phyloP scores from a whole-genome alignment of 2,888 invertebrate species.

The Caradrina clavipalpis region DNA sequence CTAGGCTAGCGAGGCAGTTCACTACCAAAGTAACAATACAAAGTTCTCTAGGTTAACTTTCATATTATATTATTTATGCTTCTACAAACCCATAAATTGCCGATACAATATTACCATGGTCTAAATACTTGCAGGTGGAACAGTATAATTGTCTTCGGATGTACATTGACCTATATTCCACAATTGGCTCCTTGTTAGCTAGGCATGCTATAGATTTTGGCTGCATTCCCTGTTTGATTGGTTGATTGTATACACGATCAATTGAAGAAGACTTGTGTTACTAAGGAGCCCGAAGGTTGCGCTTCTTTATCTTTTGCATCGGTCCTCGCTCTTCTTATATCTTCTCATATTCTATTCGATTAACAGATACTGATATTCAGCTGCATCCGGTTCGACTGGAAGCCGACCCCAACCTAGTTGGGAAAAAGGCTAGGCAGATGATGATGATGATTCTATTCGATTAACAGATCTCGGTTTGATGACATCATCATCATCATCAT shows the following conservation, averaged over 20 bases:
- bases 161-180: slow-evolving; percentile 38
- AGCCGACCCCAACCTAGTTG: too few relatives aligned
- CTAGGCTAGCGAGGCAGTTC: too few relatives aligned
- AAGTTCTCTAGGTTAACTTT: too few relatives aligned
- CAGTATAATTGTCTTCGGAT: slow-evolving; percentile 20
- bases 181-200: slow-evolving; percentile 24
- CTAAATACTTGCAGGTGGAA: slow-evolving; percentile 16
- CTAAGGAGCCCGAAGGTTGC: background rate
- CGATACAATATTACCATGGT: background rate
- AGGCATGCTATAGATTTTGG: slow-evolving; percentile 14
- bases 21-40: background rate
- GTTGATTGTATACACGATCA: slow-evolving; percentile 9
- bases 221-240: slow-evolving; percentile 14
- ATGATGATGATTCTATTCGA: too few relatives aligned
- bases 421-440: too few relatives aligned
- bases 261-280: background rate
- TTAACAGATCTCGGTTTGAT: too few relatives aligned
- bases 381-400: too few relatives aligned
- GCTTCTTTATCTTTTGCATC: background rate
- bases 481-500: too few relatives aligned
- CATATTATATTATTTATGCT: too few relatives aligned
- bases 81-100: background rate
- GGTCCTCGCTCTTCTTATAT: too few relatives aligned
- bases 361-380: too few relatives aligned
- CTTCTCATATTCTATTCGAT: too few relatives aligned